phyloP scores from a whole-genome alignment of 2,888 invertebrate species.

The Gnatocerus cornutus region DNA sequence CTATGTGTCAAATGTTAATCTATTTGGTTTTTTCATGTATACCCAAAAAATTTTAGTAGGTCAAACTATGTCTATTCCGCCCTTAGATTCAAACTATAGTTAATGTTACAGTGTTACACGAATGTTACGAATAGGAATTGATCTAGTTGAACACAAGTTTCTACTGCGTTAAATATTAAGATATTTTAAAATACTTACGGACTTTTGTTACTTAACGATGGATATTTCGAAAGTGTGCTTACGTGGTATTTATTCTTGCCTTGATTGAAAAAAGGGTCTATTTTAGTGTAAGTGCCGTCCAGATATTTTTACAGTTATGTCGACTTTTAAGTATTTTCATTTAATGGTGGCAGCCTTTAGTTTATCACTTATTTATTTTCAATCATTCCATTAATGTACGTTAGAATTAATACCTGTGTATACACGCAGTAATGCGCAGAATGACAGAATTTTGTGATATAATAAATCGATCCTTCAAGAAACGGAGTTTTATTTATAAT shows the following conservation, averaged over 20 bases:
- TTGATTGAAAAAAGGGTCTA: constrained; percentile 5
- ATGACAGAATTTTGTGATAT: constrained; percentile 42
- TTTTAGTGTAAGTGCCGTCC: constrained; percentile 40
- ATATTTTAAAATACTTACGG: constrained; percentile 6
- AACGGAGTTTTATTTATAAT: not conserved
- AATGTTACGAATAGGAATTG: constrained; percentile 39
- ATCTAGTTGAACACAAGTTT: constrained; percentile 22
- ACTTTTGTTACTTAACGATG: constrained; percentile 17
- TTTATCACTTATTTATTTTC: constrained; percentile 37
- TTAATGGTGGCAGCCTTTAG: constrained; percentile 39
- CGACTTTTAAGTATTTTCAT: constrained; percentile 30
- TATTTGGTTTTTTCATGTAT: constrained; percentile 26
- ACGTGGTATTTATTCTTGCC: constrained; percentile 39
- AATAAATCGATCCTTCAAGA: constrained; percentile 28
- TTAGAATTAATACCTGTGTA: constrained; percentile 23
- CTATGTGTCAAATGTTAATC: constrained; percentile 31
- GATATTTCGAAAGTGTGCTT: constrained; percentile 14
- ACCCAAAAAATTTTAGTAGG: constrained; percentile 9
- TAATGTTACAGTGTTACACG: constrained; percentile 29
- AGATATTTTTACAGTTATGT: constrained; percentile 28
- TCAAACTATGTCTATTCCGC: constrained; percentile 37
- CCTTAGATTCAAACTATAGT: constrained; percentile 34
- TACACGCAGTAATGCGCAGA: constrained; percentile 24
- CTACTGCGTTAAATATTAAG: constrained; percentile 10
- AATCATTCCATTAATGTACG: constrained; percentile 37